Base-by-base conservation (phyloP, 2,888 invertebrate genomes). In the Diabrotica balteata region DNA sequence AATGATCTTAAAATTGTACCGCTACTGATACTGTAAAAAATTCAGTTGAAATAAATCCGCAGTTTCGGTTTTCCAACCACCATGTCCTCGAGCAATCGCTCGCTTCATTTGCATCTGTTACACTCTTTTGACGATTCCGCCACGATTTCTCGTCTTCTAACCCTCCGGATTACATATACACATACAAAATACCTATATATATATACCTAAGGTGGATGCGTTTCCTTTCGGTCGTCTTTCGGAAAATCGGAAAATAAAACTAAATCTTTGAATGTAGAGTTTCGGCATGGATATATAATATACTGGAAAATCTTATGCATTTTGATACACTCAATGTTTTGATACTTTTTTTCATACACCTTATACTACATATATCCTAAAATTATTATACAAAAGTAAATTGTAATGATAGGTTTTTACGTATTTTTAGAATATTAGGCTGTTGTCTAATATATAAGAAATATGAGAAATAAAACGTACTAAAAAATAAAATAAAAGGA, bases 71-170 rank as follows among this genome's bases (percentile, higher is more conserved):
- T 57, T 50, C 52, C 55, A 63, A 49, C 22, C 44, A 57, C 63
- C 46, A 62, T 59, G 65, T 68, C 65, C 63, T 62, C 65, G 54
- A 65, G 68, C 62, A 47, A 62, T 62, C 72, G 72, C 43, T 51
- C 52, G 61, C 57, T 57, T 76, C 77, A 77, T 78, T 77, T 78
- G 76, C 78, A 78, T 78, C 74, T 77, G 76, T 74, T 75, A 73
- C 76, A 74, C 71, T 77, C 73, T 74, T 54, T 72, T 71, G 68
- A 67, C 66, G 53, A 59, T 68, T 69, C 64, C 64, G 52, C 58
- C 61, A 52, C 51, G 46, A 55, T 55, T 44, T 44, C 53, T 49
- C 47, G 45, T 50, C 6, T 45, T 22, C 44, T 44, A 71, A 68
- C 66, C 61, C 66, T 61, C 45, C 63, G 67, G 68, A 72, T 71